Base-by-base conservation (phyloP, 2,113 vertebrate species). In the Shinisaurus crocodilurus region DNA sequence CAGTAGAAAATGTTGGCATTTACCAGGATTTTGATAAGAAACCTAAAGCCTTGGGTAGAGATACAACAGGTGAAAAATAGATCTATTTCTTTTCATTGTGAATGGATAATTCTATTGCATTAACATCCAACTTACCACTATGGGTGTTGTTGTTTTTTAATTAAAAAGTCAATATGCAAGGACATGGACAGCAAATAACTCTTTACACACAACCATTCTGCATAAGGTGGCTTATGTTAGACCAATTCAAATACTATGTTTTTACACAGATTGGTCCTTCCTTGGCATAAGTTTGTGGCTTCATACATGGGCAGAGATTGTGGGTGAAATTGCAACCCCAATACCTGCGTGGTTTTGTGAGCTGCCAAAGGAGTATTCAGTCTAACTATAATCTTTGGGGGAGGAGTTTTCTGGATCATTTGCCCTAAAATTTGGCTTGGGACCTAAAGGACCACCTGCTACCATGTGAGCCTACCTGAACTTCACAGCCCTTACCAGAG, bases 1-100 rank as follows among this genome's bases (percentile, higher is more conserved):
- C 98, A 74, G 60, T 97, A 27, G 98, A 99, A 85, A 93, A 45
- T 82, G 93, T 98, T 85, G 99, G 98, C 79, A 97, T 99, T 97
- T 99, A 99, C 93, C 98, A 99, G 95, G 97, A 98, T 95, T 98
- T 99, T 12, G 97, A 97, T 92, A 98, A 98, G 96, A 97, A 96
- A 86, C 84, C 95, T 57, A 97, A 92, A 84, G 45, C 89, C 81
- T 91, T 96, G 69, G 97, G 93, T 74, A 95, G 96, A 86, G 97
- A 98, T 6, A 50, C 93, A 27, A 69, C 95, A 96, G 97, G 97
- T 97, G 77, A 96, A 94, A 81, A 70, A 60, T 0, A 85, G 92
- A 0, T n/a, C 27, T 15, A 20, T 82, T 88, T 88, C 32, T 6
- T 82, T 43, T 34, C 81, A 40, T 77, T 43, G 2, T 86, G 88